Conservation (phyloP, 2,113 vertebrate species). For the Balaeniceps rex region DNA sequence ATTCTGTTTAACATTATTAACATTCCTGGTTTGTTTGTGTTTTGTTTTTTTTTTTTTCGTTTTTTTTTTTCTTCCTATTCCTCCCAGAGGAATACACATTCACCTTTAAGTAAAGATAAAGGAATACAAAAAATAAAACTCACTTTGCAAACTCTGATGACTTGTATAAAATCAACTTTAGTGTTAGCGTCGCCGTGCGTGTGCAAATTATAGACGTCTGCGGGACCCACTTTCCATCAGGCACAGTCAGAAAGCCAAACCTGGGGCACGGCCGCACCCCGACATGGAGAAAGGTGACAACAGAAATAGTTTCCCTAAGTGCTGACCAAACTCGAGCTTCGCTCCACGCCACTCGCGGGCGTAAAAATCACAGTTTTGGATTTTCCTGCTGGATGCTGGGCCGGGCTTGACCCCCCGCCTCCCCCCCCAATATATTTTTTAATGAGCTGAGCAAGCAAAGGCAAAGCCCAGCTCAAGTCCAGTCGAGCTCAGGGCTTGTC, state of each 20-base stretch:
- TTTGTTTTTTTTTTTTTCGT: not conserved
- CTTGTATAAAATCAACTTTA: constrained; percentile 76
- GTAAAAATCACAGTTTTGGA: not conserved
- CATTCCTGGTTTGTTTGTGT: constrained; percentile 68
- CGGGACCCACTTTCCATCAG: constrained; percentile 60
- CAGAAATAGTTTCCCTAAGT: not conserved
- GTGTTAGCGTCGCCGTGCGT: constrained; percentile 73
- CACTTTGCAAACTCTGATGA: constrained; percentile 81
- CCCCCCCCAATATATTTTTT: not conserved
- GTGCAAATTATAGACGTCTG: constrained; percentile 72
- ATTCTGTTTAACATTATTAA: constrained; percentile 81
- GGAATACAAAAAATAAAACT: constrained; percentile 83
- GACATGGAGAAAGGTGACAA: constrained; percentile 7
- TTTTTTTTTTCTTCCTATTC: constrained; percentile 74
- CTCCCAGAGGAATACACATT: constrained; percentile 88
- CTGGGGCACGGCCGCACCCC: not conserved
- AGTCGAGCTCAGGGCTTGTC: not conserved
- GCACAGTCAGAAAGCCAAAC: constrained; percentile 48
- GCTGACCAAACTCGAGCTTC: not conserved
- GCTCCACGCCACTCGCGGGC: not conserved
- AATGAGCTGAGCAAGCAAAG: not conserved
- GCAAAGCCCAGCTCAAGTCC: not conserved
- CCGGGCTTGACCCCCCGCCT: not conserved
- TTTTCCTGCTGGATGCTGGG: not conserved
- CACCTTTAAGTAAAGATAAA: constrained; percentile 83